Conservation (phyloP, 2,888 invertebrate genomes). For the Lasiommata megera region DNA sequence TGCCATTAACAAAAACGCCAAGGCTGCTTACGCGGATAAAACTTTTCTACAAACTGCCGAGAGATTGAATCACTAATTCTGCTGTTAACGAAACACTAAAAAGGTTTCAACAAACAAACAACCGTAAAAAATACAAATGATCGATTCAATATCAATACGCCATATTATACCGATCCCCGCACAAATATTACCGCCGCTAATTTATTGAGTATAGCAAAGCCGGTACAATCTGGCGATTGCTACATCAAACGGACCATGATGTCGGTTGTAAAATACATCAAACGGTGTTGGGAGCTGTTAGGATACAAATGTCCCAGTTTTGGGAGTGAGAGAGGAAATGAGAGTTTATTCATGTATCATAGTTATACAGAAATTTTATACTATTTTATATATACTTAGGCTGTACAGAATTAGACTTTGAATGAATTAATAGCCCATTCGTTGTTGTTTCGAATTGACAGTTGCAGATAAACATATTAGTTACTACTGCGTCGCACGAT, state of each 20-base stretch:
- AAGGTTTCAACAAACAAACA: background rate
- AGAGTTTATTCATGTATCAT: background rate
- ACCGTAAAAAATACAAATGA: background rate
- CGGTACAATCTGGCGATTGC: background rate
- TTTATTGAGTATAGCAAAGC: constrained; percentile 4
- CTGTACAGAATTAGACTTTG: too few species aligned
- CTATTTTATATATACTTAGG: too few species aligned
- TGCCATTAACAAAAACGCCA: too few species aligned
- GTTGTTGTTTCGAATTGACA: too few species aligned
- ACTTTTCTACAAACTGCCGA: too few species aligned
- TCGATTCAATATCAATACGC: background rate
- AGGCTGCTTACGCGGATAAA: too few species aligned
- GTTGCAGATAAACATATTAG: too few species aligned
- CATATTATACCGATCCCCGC: background rate
- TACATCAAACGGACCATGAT: background rate
- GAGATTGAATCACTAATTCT: too few species aligned
- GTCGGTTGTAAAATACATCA: constrained; percentile 6
- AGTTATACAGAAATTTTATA: too few species aligned
- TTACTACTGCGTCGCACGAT: too few species aligned
- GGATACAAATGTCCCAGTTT: background rate
- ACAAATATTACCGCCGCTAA: background rate
- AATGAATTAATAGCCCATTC: too few species aligned
- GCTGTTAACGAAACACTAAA: background rate
- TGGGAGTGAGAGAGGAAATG: background rate
- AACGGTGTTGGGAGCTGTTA: background rate